A percentile compares a stretch with the other conserved stretches of the same genome.
These are phyloP conservation scores for Synchiropus splendidus DNA, from an alignment of 2,113 vertebrate genomes.

Conservation along the genomic window DNA sequence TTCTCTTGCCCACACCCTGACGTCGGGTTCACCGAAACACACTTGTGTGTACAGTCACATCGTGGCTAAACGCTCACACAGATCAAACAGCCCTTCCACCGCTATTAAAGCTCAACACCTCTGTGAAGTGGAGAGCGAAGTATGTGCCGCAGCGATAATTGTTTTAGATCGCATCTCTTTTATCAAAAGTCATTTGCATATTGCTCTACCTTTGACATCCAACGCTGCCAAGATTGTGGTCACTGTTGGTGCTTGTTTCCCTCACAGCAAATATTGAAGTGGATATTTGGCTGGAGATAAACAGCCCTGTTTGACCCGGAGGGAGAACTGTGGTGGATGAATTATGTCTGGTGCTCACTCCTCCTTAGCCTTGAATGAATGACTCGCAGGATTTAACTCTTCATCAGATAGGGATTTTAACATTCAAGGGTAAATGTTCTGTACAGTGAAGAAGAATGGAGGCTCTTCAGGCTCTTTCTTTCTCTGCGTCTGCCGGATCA, in stretches of 20 bases:
- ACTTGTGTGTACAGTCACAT: constrained; percentile 12
- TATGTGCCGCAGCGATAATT: background rate
- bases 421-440: constrained; percentile 19
- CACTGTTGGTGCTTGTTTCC: too few relatives aligned
- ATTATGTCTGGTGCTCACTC: constrained; percentile 23
- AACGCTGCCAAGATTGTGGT: constrained; percentile 9
- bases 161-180: background rate
- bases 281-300: constrained; percentile 28
- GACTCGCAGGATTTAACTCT: constrained; percentile 31
- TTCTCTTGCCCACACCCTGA: constrained; percentile 2
- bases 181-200: constrained; percentile 7
- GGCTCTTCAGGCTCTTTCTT: constrained; percentile 20
- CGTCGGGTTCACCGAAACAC: constrained; percentile 2
- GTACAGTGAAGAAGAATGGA: constrained; percentile 33
- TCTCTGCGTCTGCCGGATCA: constrained; percentile 25
- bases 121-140: constrained; percentile 11
- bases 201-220: constrained; percentile 16
- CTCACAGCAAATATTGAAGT: constrained; percentile 1
- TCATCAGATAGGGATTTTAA: constrained; percentile 30
- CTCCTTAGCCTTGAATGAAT: constrained; percentile 27
- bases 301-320: constrained; percentile 22
- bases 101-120: constrained; percentile 12
- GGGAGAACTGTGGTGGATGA: constrained; percentile 31
- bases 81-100: constrained; percentile 24
- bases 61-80: constrained; percentile 21